Percentiles rank a stretch among this genome's conserved stretches.
phyloP scores from a whole-genome alignment of 2,797 vertebrate genomes.

The Borostomias antarcticus region DNA sequence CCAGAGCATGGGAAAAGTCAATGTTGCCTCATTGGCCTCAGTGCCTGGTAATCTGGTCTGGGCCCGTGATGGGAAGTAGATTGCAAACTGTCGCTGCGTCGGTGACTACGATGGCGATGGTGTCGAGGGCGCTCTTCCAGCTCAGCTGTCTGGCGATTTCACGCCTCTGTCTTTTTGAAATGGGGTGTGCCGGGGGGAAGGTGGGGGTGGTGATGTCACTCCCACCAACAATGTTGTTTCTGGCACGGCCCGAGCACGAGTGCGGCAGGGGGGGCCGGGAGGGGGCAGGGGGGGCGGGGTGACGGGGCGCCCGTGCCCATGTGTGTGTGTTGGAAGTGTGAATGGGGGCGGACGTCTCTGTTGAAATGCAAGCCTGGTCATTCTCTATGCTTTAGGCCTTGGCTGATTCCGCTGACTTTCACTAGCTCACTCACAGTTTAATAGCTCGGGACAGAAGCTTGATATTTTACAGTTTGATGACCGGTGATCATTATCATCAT shows the following conservation, averaged over 20 bases:
- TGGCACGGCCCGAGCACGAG: constrained; percentile 28
- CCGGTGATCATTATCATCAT: constrained; percentile 58
- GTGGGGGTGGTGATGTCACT: background rate
- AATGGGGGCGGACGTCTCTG: background rate
- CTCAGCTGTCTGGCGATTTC: constrained; percentile 36
- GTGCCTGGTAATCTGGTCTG: constrained; percentile 41
- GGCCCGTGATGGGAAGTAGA: constrained; percentile 32
- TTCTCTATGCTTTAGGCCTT: constrained; percentile 44
- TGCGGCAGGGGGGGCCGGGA: no score
- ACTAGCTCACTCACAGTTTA: constrained; percentile 56
- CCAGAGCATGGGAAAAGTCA: constrained; percentile 46
- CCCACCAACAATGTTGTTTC: constrained; percentile 38
- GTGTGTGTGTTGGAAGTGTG: background rate
- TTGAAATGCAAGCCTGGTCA: constrained; percentile 46
- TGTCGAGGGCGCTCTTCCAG: constrained; percentile 39
- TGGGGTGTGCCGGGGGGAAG: background rate
- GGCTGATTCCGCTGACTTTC: constrained; percentile 58
- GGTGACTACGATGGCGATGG: background rate
- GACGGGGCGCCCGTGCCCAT: background rate
- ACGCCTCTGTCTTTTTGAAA: constrained; percentile 13
- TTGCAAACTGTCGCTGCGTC: constrained; percentile 15
- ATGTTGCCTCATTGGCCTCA: constrained; percentile 43
- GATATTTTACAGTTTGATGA: constrained; percentile 66
- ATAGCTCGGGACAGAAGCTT: constrained; percentile 49
- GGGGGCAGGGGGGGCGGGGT: no score